Base-by-base conservation (phyloP, 1,140 invertebrate genomes). In the Ceratosolen fusciceps region DNA sequence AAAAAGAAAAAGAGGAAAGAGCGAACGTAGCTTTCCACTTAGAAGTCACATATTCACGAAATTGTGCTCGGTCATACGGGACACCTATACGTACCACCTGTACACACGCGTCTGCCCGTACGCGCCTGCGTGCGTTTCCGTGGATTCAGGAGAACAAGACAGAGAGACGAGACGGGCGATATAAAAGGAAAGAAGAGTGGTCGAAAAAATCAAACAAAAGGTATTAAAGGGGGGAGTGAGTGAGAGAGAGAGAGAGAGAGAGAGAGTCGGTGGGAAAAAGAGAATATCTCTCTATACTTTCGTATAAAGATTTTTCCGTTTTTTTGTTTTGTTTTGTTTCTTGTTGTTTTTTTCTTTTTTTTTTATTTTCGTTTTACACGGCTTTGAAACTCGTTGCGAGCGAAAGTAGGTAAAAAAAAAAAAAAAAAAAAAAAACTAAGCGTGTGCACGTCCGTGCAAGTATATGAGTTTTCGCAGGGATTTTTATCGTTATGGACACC, bases 21-120 rank as follows among this genome's bases (percentile, higher is more conserved):
- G 21, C 83, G 80, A 83, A 85, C 79, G 77, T 47, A 82, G 82
- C 75, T 83, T 85, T 85, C 80, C 82, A 84, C 82, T 85, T 84
- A 83, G 79, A 43, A 31, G 58, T 72, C 70, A 65, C 47, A 56
- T 49, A 34, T 71, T 65, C 34, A 56, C 67, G 60, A 60, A 60
- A 60, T 60, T 49, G 37, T 56, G 47, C 26, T 54, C 60, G 34
- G 7, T 12, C 47, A 19, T 76, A n/a, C 37, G 24, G 21, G 14
- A n/a, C n/a, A n/a, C n/a, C n/a, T n/a, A n/a, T n/a, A n/a, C n/a
- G n/a, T n/a, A n/a, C n/a, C n/a, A n/a, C n/a, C n/a, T n/a, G n/a
- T n/a, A n/a, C n/a, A n/a, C n/a, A n/a, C n/a, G n/a, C n/a, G n/a
- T n/a, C n/a, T n/a, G n/a, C n/a, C n/a, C n/a, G n/a, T n/a, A n/a